Evolutionary conservation across 64 coral and sea anemone genomes (phyloP), one percentile per base, ranked within the genome.

Genomic region (Montipora efflorescens): DNA sequence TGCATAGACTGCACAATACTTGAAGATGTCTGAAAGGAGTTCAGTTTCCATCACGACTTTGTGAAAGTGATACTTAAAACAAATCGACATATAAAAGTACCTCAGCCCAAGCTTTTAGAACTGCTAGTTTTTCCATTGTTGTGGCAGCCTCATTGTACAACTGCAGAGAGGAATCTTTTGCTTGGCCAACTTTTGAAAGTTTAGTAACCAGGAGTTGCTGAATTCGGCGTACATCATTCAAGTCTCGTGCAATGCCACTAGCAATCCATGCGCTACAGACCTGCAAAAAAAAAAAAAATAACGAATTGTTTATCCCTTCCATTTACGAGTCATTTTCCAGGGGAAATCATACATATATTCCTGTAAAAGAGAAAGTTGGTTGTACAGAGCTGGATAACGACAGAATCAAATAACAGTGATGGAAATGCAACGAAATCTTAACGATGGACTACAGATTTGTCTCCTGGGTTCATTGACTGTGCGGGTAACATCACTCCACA

Each of bases 181-280:
- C 94, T 14, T 92, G 75, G 8, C 97, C 93, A 70, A 99, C 96
- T 78, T 99, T 99, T 52, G 95, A 99, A 15, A 99, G 84, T 59
- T 95, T 95, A 7, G 97, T 99, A 4, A 99, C 97, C 48, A 99
- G 78, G 13, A 99, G 92, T 90, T 99, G 97, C 76, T 99, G 97
- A 76, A 99, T 99, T 19, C 97, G 89, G 16, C 97, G 88, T 43
- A 99, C 97, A 49, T 99, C 97, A 87, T 96, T 99, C 14, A 99
- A 87, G 46, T 99, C 97, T 78, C 95, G 77, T 20, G 97, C 95
- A 45, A 99, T 96, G 75, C 97, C 97, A 88, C 97, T 94, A 49
- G 95, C 97, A 90, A 99, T 99, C 97, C 97, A 99, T 43, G 97
- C 92, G 90, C 97, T 99, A 79, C 97, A 99, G 12, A 99, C 97